These are phyloP conservation scores for Bryconaethiops microstoma DNA, from an alignment of 2,797 vertebrate species.

Conservation along the genomic window DNA sequence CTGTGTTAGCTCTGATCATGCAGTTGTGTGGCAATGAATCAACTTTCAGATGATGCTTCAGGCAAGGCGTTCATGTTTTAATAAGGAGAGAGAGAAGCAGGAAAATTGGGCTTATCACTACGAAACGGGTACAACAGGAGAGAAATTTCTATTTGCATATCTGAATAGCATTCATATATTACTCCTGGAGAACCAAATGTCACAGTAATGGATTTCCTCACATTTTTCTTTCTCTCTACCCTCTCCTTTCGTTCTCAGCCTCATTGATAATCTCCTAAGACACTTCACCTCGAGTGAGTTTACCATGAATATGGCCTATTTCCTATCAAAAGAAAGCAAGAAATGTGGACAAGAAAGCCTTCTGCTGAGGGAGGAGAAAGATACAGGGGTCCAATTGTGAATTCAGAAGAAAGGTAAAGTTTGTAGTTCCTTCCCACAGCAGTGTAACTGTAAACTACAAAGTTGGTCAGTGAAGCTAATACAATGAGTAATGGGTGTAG, in stretches of 20 bases:
- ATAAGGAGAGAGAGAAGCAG: neutral
- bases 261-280: conserved; percentile 17
- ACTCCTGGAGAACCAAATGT: neutral
- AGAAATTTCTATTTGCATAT: conserved; percentile 33
- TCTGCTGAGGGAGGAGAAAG: neutral
- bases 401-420: too few species aligned
- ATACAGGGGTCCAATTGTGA: neutral
- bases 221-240: neutral
- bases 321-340: neutral
- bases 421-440: too few species aligned
- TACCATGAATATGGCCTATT: neutral
- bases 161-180: conserved; percentile 25
- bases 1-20: neutral
- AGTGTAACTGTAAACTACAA: too few species aligned
- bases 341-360: neutral
- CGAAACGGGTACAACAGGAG: neutral
- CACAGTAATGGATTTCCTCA: conserved; percentile 9
- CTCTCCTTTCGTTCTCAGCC: neutral
- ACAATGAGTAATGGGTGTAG: too few species aligned
- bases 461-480: too few species aligned
- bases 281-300: conserved; percentile 1
- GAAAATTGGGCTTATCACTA: neutral
- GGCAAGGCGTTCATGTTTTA: neutral
- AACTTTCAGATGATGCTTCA: neutral
- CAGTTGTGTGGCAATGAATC: neutral